Conservation (phyloP, 1,140 invertebrate species). For the Hermatobates lingyangjiaoensis region DNA sequence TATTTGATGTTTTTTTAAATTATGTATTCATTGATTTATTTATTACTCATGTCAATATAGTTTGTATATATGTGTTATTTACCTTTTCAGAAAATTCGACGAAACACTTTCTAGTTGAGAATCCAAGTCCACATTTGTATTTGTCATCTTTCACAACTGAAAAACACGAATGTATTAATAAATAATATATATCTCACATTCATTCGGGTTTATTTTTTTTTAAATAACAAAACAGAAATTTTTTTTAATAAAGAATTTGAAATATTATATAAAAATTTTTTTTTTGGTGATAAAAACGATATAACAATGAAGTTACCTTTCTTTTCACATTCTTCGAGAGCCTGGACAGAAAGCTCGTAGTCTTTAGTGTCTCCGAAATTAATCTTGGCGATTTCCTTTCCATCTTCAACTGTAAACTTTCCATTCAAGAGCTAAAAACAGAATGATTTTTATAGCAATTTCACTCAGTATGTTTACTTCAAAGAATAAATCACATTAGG, state of each 20-base stretch:
- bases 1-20: too few species aligned
- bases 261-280: too few species aligned
- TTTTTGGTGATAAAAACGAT: background rate
- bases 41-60: too few species aligned
- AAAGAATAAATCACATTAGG: too few species aligned
- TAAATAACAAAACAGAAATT: too few species aligned
- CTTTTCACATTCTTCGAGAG: background rate
- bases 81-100: background rate
- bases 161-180: background rate
- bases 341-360: background rate
- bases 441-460: too few species aligned
- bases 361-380: background rate
- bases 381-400: background rate
- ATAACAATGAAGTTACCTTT: background rate
- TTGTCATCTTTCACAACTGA: background rate
- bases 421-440: background rate
- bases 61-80: background rate
- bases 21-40: too few species aligned
- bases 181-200: too few species aligned
- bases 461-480: too few species aligned
- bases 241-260: background rate
- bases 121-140: background rate
- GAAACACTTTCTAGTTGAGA: background rate
- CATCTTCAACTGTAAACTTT: background rate
- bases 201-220: too few species aligned